Evolutionary conservation across 53 echinoderm and acorn worm genomes (phyloP).

Genomic region (Mesocentrotus franciscanus): DNA sequence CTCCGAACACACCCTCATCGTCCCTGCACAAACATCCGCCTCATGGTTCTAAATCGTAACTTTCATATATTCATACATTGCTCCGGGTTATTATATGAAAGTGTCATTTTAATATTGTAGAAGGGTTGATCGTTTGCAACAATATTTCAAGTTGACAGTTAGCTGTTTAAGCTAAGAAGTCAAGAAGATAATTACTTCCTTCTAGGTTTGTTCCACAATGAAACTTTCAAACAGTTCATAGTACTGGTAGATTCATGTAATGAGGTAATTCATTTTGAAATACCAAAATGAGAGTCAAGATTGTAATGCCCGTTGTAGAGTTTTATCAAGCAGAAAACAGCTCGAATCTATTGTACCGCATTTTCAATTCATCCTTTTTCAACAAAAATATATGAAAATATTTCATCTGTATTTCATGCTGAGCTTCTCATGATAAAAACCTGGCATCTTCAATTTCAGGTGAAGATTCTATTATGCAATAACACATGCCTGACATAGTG

Average conservation of each 20-base stretch:
- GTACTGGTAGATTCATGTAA: neutral
- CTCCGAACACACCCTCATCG: neutral
- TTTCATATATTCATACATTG: slow-evolving; percentile 20
- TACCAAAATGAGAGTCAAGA: neutral
- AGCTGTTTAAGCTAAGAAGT: slow-evolving; percentile 9
- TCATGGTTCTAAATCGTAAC: neutral
- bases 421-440: slow-evolving; percentile 10
- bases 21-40: slow-evolving; percentile 36
- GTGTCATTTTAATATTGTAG: slow-evolving; percentile 17
- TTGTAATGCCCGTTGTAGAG: no score
- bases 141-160: slow-evolving; percentile 24
- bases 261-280: neutral
- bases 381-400: neutral
- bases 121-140: slow-evolving; percentile 17
- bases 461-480: slow-evolving; percentile 37
- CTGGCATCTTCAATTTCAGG: slow-evolving; percentile 26
- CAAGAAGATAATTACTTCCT: slow-evolving; percentile 2
- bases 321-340: neutral
- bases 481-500: neutral
- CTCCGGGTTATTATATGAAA: slow-evolving; percentile 11
- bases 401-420: neutral
- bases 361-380: neutral
- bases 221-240: neutral
- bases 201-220: neutral
- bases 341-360: neutral